phyloP scores from a whole-genome alignment of 2,113 vertebrate genomes.

The Lepus timidus region DNA sequence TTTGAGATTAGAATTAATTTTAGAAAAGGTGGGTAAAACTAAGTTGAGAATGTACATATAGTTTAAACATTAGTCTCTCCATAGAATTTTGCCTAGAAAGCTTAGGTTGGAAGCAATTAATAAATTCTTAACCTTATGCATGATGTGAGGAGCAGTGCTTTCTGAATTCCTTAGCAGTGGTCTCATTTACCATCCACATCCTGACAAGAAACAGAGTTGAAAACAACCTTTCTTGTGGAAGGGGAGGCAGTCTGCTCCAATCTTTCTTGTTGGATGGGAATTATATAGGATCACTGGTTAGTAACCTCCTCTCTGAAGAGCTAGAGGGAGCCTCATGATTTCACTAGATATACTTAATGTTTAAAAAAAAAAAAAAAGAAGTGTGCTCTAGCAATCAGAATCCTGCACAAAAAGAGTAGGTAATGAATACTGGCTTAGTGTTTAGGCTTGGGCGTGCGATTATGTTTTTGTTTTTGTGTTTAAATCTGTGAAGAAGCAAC shows the following conservation, averaged over 20 bases:
- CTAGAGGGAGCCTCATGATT: conserved; percentile 86
- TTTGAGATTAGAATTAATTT: conserved; percentile 65
- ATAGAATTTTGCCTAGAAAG: conserved; percentile 71
- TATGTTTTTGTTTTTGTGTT: conserved; percentile 34
- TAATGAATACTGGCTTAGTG: conserved; percentile 47
- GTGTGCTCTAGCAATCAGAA: conserved; percentile 52
- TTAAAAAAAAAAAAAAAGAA: conserved; percentile 29
- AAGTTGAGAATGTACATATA: conserved; percentile 14
- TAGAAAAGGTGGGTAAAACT: conserved; percentile 43
- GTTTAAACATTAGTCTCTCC: conserved; percentile 79
- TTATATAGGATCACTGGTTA: conserved; percentile 84
- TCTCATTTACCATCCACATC: conserved; percentile 82
- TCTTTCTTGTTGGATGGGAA: conserved; percentile 80
- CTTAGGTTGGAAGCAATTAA: conserved; percentile 80
- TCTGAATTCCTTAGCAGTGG: conserved; percentile 83
- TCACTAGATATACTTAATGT: conserved; percentile 80
- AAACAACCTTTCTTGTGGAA: conserved; percentile 80
- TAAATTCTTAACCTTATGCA: conserved; percentile 66
- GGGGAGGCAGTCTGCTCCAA: conserved; percentile 75
- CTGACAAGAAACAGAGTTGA: conserved; percentile 82
- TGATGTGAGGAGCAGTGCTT: conserved; percentile 74
- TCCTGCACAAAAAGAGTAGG: conserved; percentile 49
- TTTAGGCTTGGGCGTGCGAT: conserved; percentile 58
- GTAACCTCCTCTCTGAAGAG: conserved; percentile 85
- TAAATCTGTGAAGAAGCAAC: background rate